Percentiles rank a stretch among this genome's conserved stretches.
phyloP scores from a whole-genome alignment of 2,113 vertebrate genomes.

The Proterorhinus semilunaris region DNA sequence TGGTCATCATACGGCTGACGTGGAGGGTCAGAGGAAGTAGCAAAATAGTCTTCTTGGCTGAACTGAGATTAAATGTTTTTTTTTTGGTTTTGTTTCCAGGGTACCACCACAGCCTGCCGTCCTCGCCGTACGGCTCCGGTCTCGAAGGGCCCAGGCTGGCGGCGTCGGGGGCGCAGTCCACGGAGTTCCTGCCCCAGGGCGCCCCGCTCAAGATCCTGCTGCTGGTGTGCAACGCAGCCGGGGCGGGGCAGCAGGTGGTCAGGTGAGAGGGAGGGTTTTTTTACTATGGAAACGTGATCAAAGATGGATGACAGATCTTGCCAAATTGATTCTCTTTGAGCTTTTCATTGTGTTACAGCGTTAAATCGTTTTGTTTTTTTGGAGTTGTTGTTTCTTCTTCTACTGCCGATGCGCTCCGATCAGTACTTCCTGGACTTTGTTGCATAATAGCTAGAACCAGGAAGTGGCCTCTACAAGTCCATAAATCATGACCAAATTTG shows the following conservation, averaged over 20 bases:
- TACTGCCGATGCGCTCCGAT: too few species aligned
- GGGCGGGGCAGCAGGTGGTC: slow-evolving; percentile 75
- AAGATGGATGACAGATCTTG: neutral
- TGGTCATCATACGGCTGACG: neutral
- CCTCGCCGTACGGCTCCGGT: slow-evolving; percentile 75
- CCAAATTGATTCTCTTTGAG: neutral
- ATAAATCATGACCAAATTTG: too few species aligned
- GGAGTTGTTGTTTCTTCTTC: too few species aligned
- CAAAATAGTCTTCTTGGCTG: neutral
- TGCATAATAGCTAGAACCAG: too few species aligned
- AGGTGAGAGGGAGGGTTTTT: slow-evolving; percentile 70
- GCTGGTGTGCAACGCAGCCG: slow-evolving; percentile 86
- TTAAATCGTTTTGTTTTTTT: too few species aligned
- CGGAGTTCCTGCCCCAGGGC: slow-evolving; percentile 77
- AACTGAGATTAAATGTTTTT: slow-evolving; percentile 28
- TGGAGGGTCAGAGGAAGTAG: neutral
- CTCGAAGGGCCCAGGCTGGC: slow-evolving; percentile 69
- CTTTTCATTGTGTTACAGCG: too few species aligned
- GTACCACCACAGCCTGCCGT: slow-evolving; percentile 79
- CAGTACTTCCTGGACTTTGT: too few species aligned
- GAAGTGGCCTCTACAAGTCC: too few species aligned
- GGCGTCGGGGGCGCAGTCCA: slow-evolving; percentile 73
- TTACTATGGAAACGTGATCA: too few species aligned
- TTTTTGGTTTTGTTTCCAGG: slow-evolving; percentile 63
- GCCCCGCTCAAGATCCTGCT: slow-evolving; percentile 78